Base-by-base conservation (phyloP, 2,888 invertebrate genomes). In the Odontocerum albicorne region DNA sequence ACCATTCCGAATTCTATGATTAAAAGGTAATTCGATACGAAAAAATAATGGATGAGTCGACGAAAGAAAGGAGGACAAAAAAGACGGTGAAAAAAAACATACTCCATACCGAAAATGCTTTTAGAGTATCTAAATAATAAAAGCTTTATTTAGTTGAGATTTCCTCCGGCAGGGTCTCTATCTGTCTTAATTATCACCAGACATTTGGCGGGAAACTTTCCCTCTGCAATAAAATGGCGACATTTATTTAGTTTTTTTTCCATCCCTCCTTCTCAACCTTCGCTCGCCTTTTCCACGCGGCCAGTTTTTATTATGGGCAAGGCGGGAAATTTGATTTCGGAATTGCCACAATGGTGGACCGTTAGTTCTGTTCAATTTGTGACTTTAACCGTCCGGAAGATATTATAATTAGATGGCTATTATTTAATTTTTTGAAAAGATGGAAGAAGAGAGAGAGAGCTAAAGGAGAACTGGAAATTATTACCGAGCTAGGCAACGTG, bases 111-210 rank as follows among this genome's bases (percentile, higher is more conserved):
- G 38, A 20, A 16, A 49, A 49, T 39, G 49, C 49, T 49, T 49
- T 49, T 39, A 49, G 49, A 39, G 49, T 39, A 49, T 49, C 49
- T 31, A 39, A 39, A 49, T 39, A 49, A 49, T 31, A 13, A 42
- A 49, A 42, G 20, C 32, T 17, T 36, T 42, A 33, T 49, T 42
- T 49, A 42, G 49, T 49, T 49, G 40, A 42, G 49, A 49, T 40
- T 40, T 53, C 21, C 46, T 22, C 40, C 32, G 46, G 31, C 22
- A 39, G 43, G 35, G 6, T 20, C 32, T 40, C 39, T 47, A 53
- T 53, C 53, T 53, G 53, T 53, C 53, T 53, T 53, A 53, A 53
- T 53, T 47, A 53, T 53, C 33, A 27, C 19, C 31, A 47, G 49
- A 49, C 40, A 36, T 42, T 49, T 49, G 32, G 39, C 40, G 33